These are phyloP conservation scores for Apoderus coryli DNA, from an alignment of 2,888 invertebrate species.

Conservation along the genomic window DNA sequence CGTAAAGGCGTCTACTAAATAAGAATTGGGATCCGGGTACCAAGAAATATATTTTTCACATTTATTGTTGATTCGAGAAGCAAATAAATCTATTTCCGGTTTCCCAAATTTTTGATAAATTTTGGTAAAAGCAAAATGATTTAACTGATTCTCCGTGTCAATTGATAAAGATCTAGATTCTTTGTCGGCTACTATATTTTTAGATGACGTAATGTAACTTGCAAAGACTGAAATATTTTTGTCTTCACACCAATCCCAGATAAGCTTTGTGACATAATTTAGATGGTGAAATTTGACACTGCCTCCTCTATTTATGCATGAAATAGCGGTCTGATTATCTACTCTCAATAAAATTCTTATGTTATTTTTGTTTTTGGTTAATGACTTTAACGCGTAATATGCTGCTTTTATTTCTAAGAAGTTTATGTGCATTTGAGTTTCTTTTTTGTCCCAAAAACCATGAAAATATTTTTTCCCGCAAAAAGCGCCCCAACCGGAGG, in stretches of 20 bases:
- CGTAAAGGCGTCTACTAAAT: background rate
- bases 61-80: no score
- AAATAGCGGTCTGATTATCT: background rate
- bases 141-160: constrained; percentile 1
- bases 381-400: no score
- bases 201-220: background rate
- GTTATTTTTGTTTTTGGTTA: background rate
- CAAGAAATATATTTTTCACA: no score
- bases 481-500: background rate
- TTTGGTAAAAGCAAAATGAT: background rate
- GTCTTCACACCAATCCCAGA: constrained; percentile 3
- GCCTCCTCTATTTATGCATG: constrained; percentile 2
- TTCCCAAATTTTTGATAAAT: background rate
- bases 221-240: background rate
- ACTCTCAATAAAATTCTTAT: background rate
- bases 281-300: background rate
- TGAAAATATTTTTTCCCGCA: background rate
- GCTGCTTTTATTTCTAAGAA: background rate
- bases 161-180: background rate
- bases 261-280: background rate
- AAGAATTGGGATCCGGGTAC: background rate
- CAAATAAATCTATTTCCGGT: constrained; percentile 6
- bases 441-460: background rate
- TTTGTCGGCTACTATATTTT: constrained; percentile 2
- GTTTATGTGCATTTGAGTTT: background rate